phyloP scores from a whole-genome alignment of 1,140 invertebrate genomes.

The Papilio helenus region DNA sequence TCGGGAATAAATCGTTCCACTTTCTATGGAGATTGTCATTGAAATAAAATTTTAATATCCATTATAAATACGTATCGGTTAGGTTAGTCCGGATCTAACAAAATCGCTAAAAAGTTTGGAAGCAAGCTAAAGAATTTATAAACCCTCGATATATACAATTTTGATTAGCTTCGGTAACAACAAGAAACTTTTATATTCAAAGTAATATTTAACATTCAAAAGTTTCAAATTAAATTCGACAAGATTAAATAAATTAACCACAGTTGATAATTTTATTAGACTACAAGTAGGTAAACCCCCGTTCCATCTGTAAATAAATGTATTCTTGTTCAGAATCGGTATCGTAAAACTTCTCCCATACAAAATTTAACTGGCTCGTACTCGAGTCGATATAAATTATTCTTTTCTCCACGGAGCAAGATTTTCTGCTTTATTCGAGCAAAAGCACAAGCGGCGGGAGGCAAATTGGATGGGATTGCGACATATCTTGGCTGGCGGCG shows the following conservation, averaged over 20 bases:
- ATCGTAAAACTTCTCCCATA: constrained; percentile 35
- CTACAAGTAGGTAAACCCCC: not conserved
- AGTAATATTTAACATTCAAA: not conserved
- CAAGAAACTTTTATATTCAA: not conserved
- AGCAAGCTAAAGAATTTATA: not conserved
- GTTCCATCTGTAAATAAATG: not conserved
- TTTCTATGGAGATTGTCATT: too few species aligned
- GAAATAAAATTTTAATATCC: not conserved
- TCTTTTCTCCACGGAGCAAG: constrained; percentile 65
- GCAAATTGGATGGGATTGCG: constrained; percentile 80
- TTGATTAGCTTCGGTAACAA: not conserved
- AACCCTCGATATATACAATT: not conserved
- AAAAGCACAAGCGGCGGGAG: constrained; percentile 67
- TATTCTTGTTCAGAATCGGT: constrained; percentile 13
- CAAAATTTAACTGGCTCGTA: constrained; percentile 53
- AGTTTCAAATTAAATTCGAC: not conserved
- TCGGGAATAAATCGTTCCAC: too few species aligned
- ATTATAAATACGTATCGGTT: not conserved
- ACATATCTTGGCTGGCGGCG: constrained; percentile 74
- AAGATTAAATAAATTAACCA: not conserved
- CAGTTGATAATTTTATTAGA: not conserved
- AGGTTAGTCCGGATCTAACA: not conserved
- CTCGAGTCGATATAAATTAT: constrained; percentile 73
- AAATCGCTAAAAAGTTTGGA: not conserved
- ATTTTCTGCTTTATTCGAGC: constrained; percentile 76